Percentiles rank a stretch among this genome's conserved stretches.
phyloP scores from a whole-genome alignment of 92 coral and sea anemone species.

The Bergia sp. region DNA sequence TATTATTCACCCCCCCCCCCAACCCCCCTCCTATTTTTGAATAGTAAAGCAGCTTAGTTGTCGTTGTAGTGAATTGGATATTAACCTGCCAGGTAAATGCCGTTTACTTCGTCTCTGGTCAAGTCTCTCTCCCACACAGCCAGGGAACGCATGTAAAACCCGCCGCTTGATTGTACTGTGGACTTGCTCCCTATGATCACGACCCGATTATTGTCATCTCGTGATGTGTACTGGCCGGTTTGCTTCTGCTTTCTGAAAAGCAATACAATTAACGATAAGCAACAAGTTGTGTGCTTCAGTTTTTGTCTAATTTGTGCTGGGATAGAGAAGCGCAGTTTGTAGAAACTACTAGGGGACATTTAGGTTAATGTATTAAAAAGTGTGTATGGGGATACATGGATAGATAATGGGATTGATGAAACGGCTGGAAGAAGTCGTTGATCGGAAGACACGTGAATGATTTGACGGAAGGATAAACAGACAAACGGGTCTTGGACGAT shows the following conservation, averaged over 20 bases:
- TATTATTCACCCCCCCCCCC: no score
- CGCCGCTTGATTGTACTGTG: constrained; percentile 54
- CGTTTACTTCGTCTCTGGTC: constrained; percentile 66
- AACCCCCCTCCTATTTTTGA: no score
- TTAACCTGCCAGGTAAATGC: constrained; percentile 82
- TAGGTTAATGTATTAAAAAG: no score
- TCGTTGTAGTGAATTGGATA: not conserved
- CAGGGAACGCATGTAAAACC: constrained; percentile 66
- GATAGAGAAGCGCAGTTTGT: not conserved
- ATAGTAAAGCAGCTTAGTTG: not conserved
- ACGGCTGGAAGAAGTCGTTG: no score
- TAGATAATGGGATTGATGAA: no score
- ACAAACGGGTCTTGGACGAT: no score
- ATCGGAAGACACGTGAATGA: no score
- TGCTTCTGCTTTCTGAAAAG: not conserved
- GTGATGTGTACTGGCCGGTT: not conserved
- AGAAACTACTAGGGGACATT: not conserved
- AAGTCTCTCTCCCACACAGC: constrained; percentile 83
- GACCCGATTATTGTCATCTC: constrained; percentile 16
- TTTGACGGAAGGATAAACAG: no score
- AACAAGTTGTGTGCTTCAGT: not conserved
- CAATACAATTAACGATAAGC: not conserved
- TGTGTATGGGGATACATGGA: no score
- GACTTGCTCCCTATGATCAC: constrained; percentile 69
- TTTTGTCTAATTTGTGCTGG: no score